phyloP scores from a whole-genome alignment of 2,888 invertebrate genomes.

The Ormyrus pomaceus region DNA sequence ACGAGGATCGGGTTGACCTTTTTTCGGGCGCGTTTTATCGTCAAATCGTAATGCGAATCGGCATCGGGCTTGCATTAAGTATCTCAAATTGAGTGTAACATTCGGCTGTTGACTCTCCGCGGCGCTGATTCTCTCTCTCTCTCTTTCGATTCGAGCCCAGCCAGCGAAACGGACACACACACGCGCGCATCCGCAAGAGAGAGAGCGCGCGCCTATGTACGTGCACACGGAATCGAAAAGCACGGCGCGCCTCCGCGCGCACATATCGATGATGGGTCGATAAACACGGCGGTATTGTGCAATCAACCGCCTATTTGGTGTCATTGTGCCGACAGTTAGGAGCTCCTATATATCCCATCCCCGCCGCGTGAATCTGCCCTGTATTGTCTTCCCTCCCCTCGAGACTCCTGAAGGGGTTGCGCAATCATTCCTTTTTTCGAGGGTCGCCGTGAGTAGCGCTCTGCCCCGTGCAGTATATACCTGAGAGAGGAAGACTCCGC shows the following conservation, averaged over 20 bases:
- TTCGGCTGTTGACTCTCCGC: conserved; percentile 71
- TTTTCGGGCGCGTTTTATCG: conserved; percentile 44
- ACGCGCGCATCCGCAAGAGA: conserved; percentile 12
- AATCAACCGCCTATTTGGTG: conserved; percentile 75
- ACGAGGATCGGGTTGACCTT: conserved; percentile 46
- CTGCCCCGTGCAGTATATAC: conserved; percentile 21
- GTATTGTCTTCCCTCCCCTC: conserved; percentile 56
- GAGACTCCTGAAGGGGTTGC: conserved; percentile 56
- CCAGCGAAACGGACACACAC: too few species aligned
- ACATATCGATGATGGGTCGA: conserved; percentile 74
- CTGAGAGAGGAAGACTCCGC: not conserved
- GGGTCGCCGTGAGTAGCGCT: conserved; percentile 42
- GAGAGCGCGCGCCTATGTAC: not conserved
- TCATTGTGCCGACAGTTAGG: conserved; percentile 73
- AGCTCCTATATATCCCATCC: conserved; percentile 15
- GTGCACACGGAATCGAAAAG: not conserved
- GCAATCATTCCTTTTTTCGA: conserved; percentile 59
- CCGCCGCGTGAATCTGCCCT: conserved; percentile 51
- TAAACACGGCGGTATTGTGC: conserved; percentile 74
- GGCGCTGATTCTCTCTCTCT: conserved; percentile 19
- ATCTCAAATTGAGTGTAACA: conserved; percentile 75
- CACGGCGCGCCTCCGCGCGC: conserved; percentile 42
- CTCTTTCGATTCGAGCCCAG: conserved; percentile 1
- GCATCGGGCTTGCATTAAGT: conserved; percentile 64
- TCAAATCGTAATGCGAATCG: conserved; percentile 69